Evolutionary conservation across 1,140 invertebrate genomes (phyloP), one percentile per base, ranked within the genome.

Genomic region (Prorops nasuta): DNA sequence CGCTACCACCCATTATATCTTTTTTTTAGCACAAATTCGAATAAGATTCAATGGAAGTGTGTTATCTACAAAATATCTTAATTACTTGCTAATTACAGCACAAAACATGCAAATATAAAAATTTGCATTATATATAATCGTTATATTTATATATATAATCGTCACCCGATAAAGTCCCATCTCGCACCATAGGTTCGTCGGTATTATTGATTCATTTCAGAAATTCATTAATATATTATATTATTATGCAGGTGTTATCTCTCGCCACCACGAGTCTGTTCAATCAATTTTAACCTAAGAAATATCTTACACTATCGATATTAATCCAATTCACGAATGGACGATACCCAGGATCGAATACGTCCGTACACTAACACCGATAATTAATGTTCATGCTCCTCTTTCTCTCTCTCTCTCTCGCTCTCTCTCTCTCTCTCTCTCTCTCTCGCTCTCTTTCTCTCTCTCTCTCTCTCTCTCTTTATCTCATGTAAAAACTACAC

Each of bases 11-110:
- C n/a, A n/a, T n/a, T n/a, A n/a, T n/a, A n/a, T n/a, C n/a, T n/a
- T n/a, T n/a, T n/a, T n/a, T n/a, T n/a, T n/a, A n/a, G n/a, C n/a
- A n/a, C n/a, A n/a, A n/a, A n/a, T n/a, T n/a, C n/a, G 61, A 70
- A 70, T 64, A 71, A 67, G 65, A 69, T 68, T 69, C 66, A 71
- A 70, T 70, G 69, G 67, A 71, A 71, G 69, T 71, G 67, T 53
- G 55, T 49, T 71, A 69, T 71, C 74, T 75, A 75, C 74, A 75
- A 75, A 76, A 75, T 76, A 76, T 70, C 69, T 74, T 74, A 74
- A 73, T 76, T 74, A 73, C 69, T 75, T 61, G 72, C 72, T 72
- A 77, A 75, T 75, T 77, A 77, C 72, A 74, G 72, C 69, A 77
- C 69, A 72, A 73, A 72, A 74, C 69, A 76, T 74, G 74, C 72